Evolutionary conservation across 1,140 invertebrate species (phyloP), one percentile per base, ranked within the genome.

Genomic region (Centruroides vittatus): DNA sequence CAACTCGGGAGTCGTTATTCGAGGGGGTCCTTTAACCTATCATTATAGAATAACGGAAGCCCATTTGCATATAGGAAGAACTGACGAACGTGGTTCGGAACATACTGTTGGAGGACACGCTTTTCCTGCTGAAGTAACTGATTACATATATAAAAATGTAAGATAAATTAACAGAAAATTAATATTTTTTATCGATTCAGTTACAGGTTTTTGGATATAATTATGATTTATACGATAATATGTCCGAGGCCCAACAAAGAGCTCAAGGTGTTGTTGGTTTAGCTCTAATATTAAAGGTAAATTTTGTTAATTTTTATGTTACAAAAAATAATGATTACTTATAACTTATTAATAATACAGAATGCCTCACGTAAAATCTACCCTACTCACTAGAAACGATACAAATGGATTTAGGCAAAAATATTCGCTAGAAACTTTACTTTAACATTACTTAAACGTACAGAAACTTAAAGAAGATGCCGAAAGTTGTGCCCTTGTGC

Each of bases 191-290:
- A 47, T 10, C n/a, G 34, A 54, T 64, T 3, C 82, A 93, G 90
- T 86, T 93, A 70, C 90, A 93, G 80, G 88, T 93, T 78, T 88
- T 90, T 74, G 88, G 89, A 67, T 94, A 91, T 81, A 94, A 94
- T 78, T 89, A 88, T 60, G 88, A 93, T 73, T 79, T 94, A 58
- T 94, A 93, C 78, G 83, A 84, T 68, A 93, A 93, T 78, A 88
- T 90, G 76, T 86, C 88, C 49, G 88, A 92, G 73, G 89, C 91
- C 0, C 13, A 61, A 35, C 59, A 61, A 13, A 62, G 66, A 13
- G 68, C 89, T 61, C 89, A 93, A 75, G 90, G 91, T 66, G 84
- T 93, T 68, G 87, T 91, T 55, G 88, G 85, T 48, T 82, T 93
- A 68, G 89, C 89, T 57, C 79, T 94, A 63, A 79, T 94, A 57